Conservation (phyloP, 2,113 vertebrate species). For the Neodon shergylaensis region DNA sequence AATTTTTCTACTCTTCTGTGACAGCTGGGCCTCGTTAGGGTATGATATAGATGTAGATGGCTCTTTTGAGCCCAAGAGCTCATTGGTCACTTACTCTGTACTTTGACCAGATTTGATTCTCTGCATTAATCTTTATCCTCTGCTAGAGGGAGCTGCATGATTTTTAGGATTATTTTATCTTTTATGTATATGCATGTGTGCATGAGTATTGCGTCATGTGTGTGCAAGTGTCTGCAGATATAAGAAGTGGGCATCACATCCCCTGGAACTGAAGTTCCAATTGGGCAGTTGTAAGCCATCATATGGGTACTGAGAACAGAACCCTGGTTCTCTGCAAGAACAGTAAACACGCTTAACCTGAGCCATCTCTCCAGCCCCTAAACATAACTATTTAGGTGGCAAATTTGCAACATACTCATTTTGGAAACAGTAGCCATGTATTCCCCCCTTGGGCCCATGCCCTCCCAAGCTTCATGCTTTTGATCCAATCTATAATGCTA, state of each 20-base stretch:
- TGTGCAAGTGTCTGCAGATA: not conserved
- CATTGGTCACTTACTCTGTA: not conserved
- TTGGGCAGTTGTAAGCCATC: not conserved
- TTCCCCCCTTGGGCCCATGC: too few relatives aligned
- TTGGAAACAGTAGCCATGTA: not conserved
- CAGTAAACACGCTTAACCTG: not conserved
- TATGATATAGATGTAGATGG: not conserved
- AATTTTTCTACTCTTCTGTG: not conserved
- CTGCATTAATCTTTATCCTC: not conserved
- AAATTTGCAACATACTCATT: not conserved
- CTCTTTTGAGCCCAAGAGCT: too few relatives aligned
- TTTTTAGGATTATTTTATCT: not conserved
- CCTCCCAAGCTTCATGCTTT: not conserved
- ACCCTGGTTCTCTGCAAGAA: not conserved
- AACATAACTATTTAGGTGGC: not conserved
- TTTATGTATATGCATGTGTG: too few relatives aligned
- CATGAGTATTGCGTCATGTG: not conserved
- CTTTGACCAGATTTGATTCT: not conserved
- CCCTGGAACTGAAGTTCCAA: not conserved
- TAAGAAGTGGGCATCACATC: not conserved
- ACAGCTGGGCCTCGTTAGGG: too few relatives aligned
- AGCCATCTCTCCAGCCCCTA: not conserved
- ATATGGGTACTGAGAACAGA: not conserved
- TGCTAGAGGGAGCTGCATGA: not conserved
- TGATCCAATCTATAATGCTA: not conserved